Percentiles rank a stretch among this genome's conserved stretches.
Conservation (phyloP, 2,888 invertebrate genomes). For the Lasioglossum zephyrum region DNA sequence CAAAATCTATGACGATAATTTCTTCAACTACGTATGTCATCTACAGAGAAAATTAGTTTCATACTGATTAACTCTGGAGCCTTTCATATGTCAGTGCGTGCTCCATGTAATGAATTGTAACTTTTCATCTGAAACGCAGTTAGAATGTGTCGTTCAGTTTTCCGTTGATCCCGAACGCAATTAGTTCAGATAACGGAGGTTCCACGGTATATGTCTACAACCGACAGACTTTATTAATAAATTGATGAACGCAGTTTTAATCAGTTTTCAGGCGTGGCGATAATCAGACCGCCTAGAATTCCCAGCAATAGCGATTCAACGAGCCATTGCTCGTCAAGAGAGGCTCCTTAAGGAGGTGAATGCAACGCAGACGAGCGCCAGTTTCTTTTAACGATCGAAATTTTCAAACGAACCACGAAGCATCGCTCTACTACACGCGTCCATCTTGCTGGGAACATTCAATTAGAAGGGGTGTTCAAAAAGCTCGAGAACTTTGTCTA, state of each 20-base stretch:
- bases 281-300: conserved; percentile 66
- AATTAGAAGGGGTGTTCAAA: conserved; percentile 15
- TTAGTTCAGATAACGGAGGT: not conserved
- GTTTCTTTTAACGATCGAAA: conserved; percentile 75
- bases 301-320: conserved; percentile 55
- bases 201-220: not conserved
- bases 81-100: not conserved
- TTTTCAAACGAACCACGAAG: conserved; percentile 74
- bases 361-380: conserved; percentile 35
- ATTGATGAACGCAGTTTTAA: not conserved
- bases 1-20: not conserved
- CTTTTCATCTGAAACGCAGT: not conserved
- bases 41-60: not conserved
- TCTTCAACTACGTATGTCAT: not conserved
- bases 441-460: conserved; percentile 43
- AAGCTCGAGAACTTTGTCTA: not conserved
- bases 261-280: conserved; percentile 26
- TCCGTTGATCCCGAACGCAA: not conserved
- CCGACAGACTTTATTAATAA: not conserved
- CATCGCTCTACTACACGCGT: conserved; percentile 71
- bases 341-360: conserved; percentile 59
- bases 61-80: not conserved
- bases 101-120: not conserved
- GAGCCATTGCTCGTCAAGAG: conserved; percentile 60
- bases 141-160: not conserved